These are phyloP conservation scores for Megalops cyprinoides DNA, from an alignment of 2,797 vertebrate species.

Conservation along the genomic window DNA sequence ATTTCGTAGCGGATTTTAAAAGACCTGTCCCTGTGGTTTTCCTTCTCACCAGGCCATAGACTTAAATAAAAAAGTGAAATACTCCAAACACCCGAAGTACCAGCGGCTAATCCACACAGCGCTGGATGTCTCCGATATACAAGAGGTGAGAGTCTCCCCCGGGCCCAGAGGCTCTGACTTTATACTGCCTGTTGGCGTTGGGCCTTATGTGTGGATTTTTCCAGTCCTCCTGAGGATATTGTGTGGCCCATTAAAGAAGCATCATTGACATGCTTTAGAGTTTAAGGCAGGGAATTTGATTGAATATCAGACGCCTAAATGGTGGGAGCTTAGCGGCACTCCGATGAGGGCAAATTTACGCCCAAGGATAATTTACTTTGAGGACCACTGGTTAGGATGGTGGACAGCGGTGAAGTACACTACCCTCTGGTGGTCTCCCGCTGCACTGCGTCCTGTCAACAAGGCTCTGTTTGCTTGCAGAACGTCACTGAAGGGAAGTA, in stretches of 20 bases:
- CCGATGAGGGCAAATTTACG: no score
- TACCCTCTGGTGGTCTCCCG: conserved; percentile 44
- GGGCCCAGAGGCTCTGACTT: background rate
- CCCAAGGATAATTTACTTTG: no score
- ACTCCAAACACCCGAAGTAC: conserved; percentile 97
- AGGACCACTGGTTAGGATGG: no score
- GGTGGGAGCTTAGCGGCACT: no score
- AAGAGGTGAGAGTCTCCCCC: conserved; percentile 83
- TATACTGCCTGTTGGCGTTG: background rate
- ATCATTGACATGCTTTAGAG: no score
- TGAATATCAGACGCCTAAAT: no score
- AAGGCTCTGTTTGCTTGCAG: conserved; percentile 62
- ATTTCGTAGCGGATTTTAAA: background rate
- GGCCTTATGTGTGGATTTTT: background rate
- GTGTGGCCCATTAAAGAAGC: no score
- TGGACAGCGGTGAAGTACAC: conserved; percentile 14
- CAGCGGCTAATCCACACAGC: conserved; percentile 92
- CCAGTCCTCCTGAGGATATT: no score
- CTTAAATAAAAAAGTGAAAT: conserved; percentile 96
- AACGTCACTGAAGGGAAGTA: conserved; percentile 97
- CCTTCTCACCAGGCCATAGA: conserved; percentile 84
- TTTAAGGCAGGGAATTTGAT: no score
- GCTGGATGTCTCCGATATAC: conserved; percentile 93
- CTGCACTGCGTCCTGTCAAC: conserved; percentile 36
- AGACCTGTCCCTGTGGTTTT: background rate